phyloP scores from a whole-genome alignment of 1,140 invertebrate species.

The Gyrodactylus bullatarudis region DNA sequence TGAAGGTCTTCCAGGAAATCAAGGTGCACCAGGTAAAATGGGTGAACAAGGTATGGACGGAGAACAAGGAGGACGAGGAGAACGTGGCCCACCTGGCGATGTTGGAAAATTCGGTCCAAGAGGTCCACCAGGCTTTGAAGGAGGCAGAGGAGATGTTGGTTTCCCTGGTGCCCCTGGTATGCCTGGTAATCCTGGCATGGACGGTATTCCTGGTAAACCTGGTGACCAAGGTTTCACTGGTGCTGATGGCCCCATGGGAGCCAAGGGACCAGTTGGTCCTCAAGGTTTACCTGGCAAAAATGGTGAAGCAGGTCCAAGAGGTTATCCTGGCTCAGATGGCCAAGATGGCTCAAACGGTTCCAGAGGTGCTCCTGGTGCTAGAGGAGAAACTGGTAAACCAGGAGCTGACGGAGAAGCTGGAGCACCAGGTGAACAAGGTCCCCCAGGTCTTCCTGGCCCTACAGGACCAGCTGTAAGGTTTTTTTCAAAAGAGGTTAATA shows the following conservation, averaged over 20 bases:
- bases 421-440: not conserved
- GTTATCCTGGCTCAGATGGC: not conserved
- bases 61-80: not conserved
- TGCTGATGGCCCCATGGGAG: not conserved
- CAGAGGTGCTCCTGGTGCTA: not conserved
- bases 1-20: not conserved
- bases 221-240: not conserved
- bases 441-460: not conserved
- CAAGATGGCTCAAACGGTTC: not conserved
- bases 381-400: not conserved
- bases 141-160: not conserved
- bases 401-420: not conserved
- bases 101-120: not conserved
- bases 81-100: not conserved
- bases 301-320: not conserved
- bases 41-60: not conserved
- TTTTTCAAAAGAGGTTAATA: not conserved
- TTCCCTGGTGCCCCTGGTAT: not conserved
- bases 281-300: not conserved
- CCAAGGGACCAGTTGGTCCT: conserved; percentile 1
- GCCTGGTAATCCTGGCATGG: not conserved
- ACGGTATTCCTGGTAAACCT: not conserved
- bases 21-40: not conserved
- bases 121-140: not conserved
- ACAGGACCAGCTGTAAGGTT: not conserved